Evolutionary conservation across 2,113 vertebrate species (phyloP), one percentile per base, ranked within the genome.

Genomic region (Oriolus oriolus): DNA sequence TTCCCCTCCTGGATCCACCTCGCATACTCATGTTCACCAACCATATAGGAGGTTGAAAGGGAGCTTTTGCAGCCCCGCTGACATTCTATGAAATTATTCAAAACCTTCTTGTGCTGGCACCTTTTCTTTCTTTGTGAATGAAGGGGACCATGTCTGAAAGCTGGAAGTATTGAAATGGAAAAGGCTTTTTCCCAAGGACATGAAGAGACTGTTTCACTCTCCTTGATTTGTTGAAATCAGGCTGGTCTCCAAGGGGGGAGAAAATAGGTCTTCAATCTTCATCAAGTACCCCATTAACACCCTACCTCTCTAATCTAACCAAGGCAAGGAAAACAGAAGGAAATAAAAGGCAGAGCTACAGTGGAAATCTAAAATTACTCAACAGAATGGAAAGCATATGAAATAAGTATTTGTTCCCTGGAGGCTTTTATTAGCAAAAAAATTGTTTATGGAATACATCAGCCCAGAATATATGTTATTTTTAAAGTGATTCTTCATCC

Each of bases 261-360:
- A 96, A 96, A 96, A 95, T 88, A 93, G 93, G 64, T 94, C 96
- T 97, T 97, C 96, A 92, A 3, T 97, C 97, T 97, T 95, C 97
- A 96, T 97, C 96, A 92, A 93, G 75, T 83, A 87, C 77, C 74
- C 94, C 87, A 27, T 96, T 97, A 96, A 92, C 85, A 87, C 97
- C 97, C 96, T 96, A 90, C 97, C 96, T 97, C 97, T 97, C 65
- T 93, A 71, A 88, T 89, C 79, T 88, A 74, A 86, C 84, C 84
- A 93, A 69, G 89, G 61, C 91, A 82, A 79, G 50, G 85, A 96
- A 84, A 88, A 63, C 75, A 47, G 95, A 94, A 91, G 83, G 81
- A 89, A 91, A 91, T 35, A 61, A 83, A 78, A 96, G 87, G 52
- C 93, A 75, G 73, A 95, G 83, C 68, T 70, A 17, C 31, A 69